These are phyloP conservation scores for Tipula helvola DNA, from an alignment of 2,888 invertebrate genomes.

Conservation along the genomic window DNA sequence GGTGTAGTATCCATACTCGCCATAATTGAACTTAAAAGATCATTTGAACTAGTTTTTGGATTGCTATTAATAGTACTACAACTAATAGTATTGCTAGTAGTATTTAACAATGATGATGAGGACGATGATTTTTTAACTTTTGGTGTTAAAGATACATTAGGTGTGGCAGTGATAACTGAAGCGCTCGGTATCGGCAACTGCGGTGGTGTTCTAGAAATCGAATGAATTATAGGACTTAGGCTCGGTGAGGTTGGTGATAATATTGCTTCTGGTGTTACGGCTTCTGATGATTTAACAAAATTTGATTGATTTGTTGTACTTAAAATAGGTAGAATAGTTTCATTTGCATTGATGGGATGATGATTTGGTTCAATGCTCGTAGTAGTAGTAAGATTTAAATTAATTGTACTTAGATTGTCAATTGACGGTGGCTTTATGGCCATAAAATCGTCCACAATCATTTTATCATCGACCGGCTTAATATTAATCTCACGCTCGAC, in stretches of 20 bases:
- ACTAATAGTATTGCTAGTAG: background rate
- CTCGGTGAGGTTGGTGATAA: background rate
- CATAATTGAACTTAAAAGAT: slow-evolving; percentile 35
- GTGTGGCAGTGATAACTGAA: slow-evolving; percentile 13
- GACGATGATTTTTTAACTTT: slow-evolving; percentile 11
- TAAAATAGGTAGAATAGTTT: background rate
- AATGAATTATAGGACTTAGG: background rate
- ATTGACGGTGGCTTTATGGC: background rate
- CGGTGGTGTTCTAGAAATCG: background rate
- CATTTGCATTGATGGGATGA: background rate
- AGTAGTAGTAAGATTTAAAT: background rate
- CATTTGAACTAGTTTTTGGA: slow-evolving; percentile 19
- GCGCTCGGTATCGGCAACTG: slow-evolving; percentile 17
- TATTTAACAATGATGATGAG: slow-evolving; percentile 13
- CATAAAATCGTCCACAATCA: background rate
- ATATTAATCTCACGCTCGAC: background rate
- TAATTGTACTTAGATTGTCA: background rate
- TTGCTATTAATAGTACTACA: background rate
- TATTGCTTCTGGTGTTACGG: background rate
- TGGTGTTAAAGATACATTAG: slow-evolving; percentile 11
- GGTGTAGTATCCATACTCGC: slow-evolving; percentile 31
- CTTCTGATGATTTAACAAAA: background rate
- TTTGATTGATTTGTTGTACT: background rate
- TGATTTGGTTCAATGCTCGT: background rate
- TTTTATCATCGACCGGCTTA: background rate